Base-by-base conservation (phyloP, 23 tunicate genomes). In the Halocynthia roretzi region DNA sequence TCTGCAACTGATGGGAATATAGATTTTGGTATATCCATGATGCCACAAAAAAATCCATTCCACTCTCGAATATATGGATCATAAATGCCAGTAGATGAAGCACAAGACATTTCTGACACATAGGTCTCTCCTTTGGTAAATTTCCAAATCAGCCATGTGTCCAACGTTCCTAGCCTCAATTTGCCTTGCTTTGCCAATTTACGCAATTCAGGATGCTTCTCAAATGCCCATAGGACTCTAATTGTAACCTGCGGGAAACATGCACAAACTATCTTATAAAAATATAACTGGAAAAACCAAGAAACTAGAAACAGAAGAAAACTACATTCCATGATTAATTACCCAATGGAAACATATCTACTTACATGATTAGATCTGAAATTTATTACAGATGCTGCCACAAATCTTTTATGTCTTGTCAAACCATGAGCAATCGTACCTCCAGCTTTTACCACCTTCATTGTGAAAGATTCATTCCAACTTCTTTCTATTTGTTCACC, bases 71-170 rank as follows among this genome's bases (percentile, higher is more conserved):
- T 81, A 66, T 72, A 95, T 6, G 96, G 99, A 58, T 95, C 99
- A 71, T 85, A 95, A 17, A 88, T 12, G 5, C 95, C 99, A 19
- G 93, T 88, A 2, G 96, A 78, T 54, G 93, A 77, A 12, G 99
- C 91, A 56, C 83, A 81, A 6, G 99, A 88, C 76, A 91, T 91
- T 76, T 95, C 99, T n/a, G 91, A 50, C 20, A 71, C 86, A 58
- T 72, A 87, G 14, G 78, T 70, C 55, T 95, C 75, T 22, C 78
- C 91, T 6, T 55, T 53, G 0, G 88, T 93, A 61, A 95, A 62
- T 80, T 95, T 95, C 94, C 99, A 90, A 53, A 95, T 75, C 7
- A 95, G 8, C 99, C 99, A 95, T 6, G 99, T 81, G 73, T 95
- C 99, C 10, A 95, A 71, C 51, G 90, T 84, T 8, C 91, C 99